Evolutionary conservation across 2,113 vertebrate species (phyloP), one percentile per base, ranked within the genome.

Genomic region (Xiphias gladius): DNA sequence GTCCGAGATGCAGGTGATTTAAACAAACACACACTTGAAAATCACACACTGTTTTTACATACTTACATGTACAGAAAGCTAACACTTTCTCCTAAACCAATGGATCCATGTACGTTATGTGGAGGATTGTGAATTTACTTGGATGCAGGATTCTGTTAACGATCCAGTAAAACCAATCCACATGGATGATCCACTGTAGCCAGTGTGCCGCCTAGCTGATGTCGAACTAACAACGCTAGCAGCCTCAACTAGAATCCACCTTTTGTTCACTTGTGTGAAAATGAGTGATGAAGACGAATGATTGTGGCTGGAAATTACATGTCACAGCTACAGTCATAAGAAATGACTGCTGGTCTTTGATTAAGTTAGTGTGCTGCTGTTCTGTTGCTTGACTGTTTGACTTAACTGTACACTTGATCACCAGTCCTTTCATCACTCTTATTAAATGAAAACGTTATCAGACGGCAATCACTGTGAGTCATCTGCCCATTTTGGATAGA

Each of bases 1-100:
- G 88, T 95, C 92, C 92, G 93, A 86, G 97, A 97, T 19, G 94
- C 76, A 92, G 98, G 98, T 99, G 89, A 85, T n/a, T 61, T 17
- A 50, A 79, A 80, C 57, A 68, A 43, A 63, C 62, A 10, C n/a
- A 20, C 8, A 13, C 63, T 59, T 54, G 32, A 35, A 3, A 72
- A 43, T 28, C 22, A 1, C 12, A 3, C 16, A 11, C 24, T 0
- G 2, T 37, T 64, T 54, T 30, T 63, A 14, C 67, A 69, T 26
- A 73, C 55, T 70, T 39, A 76, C 35, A 63, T 65, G 58, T n/a
- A 35, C 52, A 61, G 52, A 76, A 59, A 61, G 20, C 16, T 13
- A 20, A 82, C 24, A 81, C 32, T 80, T 52, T 61, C 46, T 10
- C 62, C 52, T 26, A 37, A 67, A 74, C 39, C 24, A 37, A 46